phyloP scores from a whole-genome alignment of 2,113 vertebrate species.

The Cololabis saira region DNA sequence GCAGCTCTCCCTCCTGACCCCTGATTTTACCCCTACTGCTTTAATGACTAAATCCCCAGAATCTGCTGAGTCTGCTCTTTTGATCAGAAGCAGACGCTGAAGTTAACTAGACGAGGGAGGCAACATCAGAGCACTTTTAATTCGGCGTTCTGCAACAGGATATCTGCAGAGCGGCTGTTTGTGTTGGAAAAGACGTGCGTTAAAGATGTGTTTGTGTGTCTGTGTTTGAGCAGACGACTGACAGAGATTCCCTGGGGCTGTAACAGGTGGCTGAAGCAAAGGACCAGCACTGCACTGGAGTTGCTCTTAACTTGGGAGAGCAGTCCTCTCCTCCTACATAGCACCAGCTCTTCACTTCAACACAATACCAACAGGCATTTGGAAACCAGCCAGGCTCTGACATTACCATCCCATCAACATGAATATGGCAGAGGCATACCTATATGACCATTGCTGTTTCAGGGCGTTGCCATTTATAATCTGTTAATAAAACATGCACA shows the following conservation, averaged over 20 bases:
- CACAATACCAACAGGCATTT: constrained; percentile 46
- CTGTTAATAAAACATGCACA: not conserved
- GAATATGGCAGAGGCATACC: not conserved
- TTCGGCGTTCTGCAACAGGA: constrained; percentile 62
- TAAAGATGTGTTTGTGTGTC: constrained; percentile 3
- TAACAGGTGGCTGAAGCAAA: constrained; percentile 58
- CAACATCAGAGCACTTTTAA: constrained; percentile 47
- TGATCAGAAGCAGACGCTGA: constrained; percentile 63
- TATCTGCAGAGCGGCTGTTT: constrained; percentile 14
- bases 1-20: constrained; percentile 43
- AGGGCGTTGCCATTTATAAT: not conserved
- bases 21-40: constrained; percentile 35
- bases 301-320: constrained; percentile 45
- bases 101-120: constrained; percentile 60
- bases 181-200: constrained; percentile 7
- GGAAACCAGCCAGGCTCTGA: constrained; percentile 40
- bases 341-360: constrained; percentile 45
- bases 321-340: constrained; percentile 60
- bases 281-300: constrained; percentile 32
- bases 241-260: constrained; percentile 47
- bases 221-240: constrained; percentile 37
- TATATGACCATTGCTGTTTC: not conserved
- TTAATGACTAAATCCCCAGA: constrained; percentile 41
- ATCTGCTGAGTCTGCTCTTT: constrained; percentile 47
- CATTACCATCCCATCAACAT: constrained; percentile 9